A percentile compares a stretch with the other conserved stretches of the same genome.
These are phyloP conservation scores for Scaptomyza caliginosa DNA, from an alignment of 2,888 invertebrate genomes.

Conservation along the genomic window DNA sequence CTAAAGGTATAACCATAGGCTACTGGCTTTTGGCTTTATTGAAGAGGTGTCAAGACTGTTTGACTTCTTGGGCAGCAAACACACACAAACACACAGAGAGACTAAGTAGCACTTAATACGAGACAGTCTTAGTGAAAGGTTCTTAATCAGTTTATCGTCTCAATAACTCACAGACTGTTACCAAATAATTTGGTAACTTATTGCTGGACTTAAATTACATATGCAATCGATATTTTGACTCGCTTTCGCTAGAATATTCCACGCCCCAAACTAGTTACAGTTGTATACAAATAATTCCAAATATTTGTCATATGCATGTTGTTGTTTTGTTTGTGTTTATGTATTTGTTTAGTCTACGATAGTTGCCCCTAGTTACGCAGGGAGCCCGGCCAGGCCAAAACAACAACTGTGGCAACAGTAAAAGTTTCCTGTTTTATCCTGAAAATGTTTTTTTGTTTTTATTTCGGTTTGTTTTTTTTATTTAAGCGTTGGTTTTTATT, in stretches of 20 bases:
- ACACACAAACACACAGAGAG: conserved; percentile 6
- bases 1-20: not conserved
- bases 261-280: conserved; percentile 3
- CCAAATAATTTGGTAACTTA: conserved; percentile 56
- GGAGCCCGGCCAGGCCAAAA: conserved; percentile 41
- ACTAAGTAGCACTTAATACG: conserved; percentile 17
- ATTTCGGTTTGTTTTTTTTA: conserved; percentile 16
- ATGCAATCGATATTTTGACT: conserved; percentile 45
- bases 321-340: conserved; percentile 10
- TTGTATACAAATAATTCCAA: conserved; percentile 29
- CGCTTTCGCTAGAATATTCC: conserved; percentile 7
- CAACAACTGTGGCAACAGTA: conserved; percentile 29
- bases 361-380: conserved; percentile 71
- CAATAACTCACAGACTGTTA: conserved; percentile 27
- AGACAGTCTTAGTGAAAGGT: conserved; percentile 4
- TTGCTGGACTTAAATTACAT: conserved; percentile 40
- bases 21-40: not conserved
- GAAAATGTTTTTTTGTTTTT: conserved; percentile 29
- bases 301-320: conserved; percentile 41
- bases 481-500: conserved; percentile 50
- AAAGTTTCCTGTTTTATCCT: conserved; percentile 9
- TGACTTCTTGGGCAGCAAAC: conserved; percentile 22
- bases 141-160: not conserved
- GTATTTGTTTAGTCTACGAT: conserved; percentile 26
- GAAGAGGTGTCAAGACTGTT: conserved; percentile 5